phyloP scores from a whole-genome alignment of 2,113 vertebrate genomes.

The Marmota monax region DNA sequence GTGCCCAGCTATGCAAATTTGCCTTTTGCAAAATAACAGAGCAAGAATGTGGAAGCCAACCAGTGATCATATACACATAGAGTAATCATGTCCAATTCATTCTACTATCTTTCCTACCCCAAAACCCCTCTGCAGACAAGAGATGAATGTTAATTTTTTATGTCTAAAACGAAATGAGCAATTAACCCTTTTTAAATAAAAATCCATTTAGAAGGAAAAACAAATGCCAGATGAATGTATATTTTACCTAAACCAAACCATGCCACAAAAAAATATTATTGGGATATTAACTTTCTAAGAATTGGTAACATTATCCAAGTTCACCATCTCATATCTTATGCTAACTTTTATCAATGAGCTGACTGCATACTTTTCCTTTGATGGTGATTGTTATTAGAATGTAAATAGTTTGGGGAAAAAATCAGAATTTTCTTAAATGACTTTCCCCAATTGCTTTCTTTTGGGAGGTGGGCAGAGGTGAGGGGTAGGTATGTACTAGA shows the following conservation, averaged over 20 bases:
- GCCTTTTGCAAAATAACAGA: not conserved
- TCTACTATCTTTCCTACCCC: no score
- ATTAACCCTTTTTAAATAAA: not conserved
- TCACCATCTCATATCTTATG: not conserved
- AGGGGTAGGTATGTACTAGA: no score
- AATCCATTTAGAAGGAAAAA: not conserved
- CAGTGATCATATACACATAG: no score
- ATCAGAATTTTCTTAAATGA: not conserved
- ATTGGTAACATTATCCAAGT: not conserved
- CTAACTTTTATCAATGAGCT: not conserved
- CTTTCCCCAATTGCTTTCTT: not conserved
- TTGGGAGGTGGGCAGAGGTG: no score
- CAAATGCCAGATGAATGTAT: not conserved
- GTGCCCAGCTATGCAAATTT: not conserved
- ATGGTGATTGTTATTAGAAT: not conserved
- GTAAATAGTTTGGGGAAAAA: constrained; percentile 7
- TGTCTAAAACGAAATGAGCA: constrained; percentile 6
- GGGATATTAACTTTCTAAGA: not conserved
- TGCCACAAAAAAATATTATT: not conserved
- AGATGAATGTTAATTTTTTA: not conserved
- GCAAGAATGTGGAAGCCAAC: not conserved
- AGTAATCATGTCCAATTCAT: no score
- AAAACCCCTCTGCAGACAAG: not conserved
- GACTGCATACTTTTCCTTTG: not conserved
- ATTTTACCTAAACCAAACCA: not conserved